Percentiles rank a stretch among this genome's conserved stretches.
These are phyloP conservation scores for Falco concolor DNA, from an alignment of 2,797 vertebrate genomes.

Conservation along the genomic window DNA sequence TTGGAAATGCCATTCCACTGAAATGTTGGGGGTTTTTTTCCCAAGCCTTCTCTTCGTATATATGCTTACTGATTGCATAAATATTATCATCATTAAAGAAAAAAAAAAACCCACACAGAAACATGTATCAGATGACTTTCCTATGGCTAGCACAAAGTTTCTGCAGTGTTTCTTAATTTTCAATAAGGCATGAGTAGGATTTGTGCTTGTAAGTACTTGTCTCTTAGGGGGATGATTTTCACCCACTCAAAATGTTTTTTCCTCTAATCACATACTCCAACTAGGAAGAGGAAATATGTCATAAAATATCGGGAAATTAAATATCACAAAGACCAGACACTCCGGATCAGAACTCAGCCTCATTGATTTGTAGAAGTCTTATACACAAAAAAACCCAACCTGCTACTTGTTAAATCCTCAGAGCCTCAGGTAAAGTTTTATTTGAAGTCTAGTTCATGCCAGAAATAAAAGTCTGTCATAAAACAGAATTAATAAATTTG, in stretches of 20 bases:
- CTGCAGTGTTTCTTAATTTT: background rate
- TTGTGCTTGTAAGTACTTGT: background rate
- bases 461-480: background rate
- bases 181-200: background rate
- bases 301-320: background rate
- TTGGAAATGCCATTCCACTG: background rate
- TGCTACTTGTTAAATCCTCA: background rate
- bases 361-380: background rate
- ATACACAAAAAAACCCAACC: background rate
- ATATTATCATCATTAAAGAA: background rate
- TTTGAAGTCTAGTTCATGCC: background rate
- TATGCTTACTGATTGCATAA: background rate
- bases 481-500: background rate
- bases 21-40: background rate
- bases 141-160: background rate
- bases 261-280: background rate
- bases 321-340: background rate
- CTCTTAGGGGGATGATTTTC: background rate
- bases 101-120: background rate
- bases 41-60: background rate
- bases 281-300: background rate
- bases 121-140: background rate
- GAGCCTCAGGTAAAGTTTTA: background rate
- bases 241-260: background rate
- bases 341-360: background rate